Evolutionary conservation across 2,888 invertebrate genomes (phyloP), one percentile per base, ranked within the genome.

Genomic region (Drosophila mimica): DNA sequence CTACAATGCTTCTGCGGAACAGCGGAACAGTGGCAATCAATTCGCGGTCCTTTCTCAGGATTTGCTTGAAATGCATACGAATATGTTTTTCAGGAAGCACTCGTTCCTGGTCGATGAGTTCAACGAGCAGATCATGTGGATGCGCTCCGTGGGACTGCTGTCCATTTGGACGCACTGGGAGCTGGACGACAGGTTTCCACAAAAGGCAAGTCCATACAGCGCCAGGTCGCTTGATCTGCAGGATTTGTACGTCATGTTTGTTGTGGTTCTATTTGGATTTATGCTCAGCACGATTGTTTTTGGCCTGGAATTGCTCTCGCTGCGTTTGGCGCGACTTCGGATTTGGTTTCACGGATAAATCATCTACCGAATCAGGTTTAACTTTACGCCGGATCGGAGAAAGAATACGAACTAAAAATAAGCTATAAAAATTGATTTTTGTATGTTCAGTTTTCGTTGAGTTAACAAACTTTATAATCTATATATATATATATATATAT

Each of bases 61-160:
- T 15, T 51, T 88, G 40, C 57, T 89, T 13, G 67, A 59, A 25
- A n/a, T 86, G 49, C 79, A 81, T 43, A 9, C 87, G 56, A 79
- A 81, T 28, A 83, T 90, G 66, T 89, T 88, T 33, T 66, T 91
- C 25, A 46, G 70, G 0, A 91, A 91, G 64, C 91, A 91, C 43
- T 89, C 91, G 1, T 89, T 73, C 46, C 82, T 91, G 15, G 70
- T 80, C 15, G 78, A 87, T 31, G 79, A 82, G 15, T 73, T 91
- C 4, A 86, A 91, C 61, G 73, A 76, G 31, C 70, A 82, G 52
- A 74, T 91, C 13, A 76, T 79, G 51, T 68, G 74, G 70, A 66
- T 91, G 66, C 71, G 77, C 0, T 78, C 86, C 7, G 83, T 74
- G 3, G 91, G 91, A 0, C 63, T 91, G 3, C 28, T 89, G 31